A percentile compares a stretch with the other conserved stretches of the same genome.
Evolutionary conservation across 1,140 invertebrate genomes (phyloP).

Genomic region (Anastrepha obliqua): DNA sequence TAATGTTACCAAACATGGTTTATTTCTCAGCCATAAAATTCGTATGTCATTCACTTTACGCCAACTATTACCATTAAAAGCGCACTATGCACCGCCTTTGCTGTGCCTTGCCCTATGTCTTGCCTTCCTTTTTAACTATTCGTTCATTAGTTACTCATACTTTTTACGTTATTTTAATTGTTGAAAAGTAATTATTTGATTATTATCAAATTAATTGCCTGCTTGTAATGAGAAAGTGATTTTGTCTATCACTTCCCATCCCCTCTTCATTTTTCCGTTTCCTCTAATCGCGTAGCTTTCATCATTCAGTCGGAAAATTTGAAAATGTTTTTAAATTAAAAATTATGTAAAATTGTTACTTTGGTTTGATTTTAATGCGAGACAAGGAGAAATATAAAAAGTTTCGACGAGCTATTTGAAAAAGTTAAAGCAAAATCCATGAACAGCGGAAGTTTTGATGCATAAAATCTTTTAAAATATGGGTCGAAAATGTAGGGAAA

Average conservation of each 20-base stretch:
- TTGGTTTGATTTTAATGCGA: not conserved
- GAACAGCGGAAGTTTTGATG: too few relatives aligned
- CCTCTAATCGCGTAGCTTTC: not conserved
- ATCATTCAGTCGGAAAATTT: not conserved
- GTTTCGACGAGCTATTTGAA: too few relatives aligned
- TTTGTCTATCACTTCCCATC: conserved; percentile 27
- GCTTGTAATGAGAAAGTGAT: conserved; percentile 51
- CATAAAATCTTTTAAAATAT: too few relatives aligned
- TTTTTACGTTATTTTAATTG: conserved; percentile 50
- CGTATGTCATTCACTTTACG: not conserved
- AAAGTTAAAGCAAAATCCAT: too few relatives aligned
- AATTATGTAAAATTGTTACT: conserved; percentile 21
- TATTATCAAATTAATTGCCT: conserved; percentile 50
- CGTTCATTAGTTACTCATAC: conserved; percentile 12
- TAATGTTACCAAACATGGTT: conserved; percentile 28
- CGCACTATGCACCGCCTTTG: not conserved
- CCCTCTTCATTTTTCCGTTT: too few relatives aligned
- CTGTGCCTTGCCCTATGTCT: not conserved
- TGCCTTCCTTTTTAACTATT: not conserved
- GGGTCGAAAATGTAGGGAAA: too few relatives aligned
- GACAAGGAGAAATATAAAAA: not conserved
- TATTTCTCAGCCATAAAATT: conserved; percentile 22
- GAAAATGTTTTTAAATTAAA: not conserved
- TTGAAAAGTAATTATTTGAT: conserved; percentile 52
- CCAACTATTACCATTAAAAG: not conserved